These are phyloP conservation scores for Synergus gifuensis DNA, from an alignment of 2,888 invertebrate species.

Conservation along the genomic window DNA sequence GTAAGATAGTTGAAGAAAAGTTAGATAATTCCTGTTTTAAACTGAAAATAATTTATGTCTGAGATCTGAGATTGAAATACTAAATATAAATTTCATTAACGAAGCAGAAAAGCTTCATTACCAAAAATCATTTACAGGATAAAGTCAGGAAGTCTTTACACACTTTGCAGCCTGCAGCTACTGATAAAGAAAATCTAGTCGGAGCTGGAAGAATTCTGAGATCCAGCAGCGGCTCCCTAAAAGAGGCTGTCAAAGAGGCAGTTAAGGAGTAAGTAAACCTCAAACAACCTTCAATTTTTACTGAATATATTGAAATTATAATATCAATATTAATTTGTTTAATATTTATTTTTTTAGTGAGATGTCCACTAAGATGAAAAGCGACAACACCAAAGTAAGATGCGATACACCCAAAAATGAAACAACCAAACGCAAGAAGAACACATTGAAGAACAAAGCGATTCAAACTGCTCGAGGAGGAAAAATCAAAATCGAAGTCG, in stretches of 20 bases:
- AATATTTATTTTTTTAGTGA: slow-evolving; percentile 66
- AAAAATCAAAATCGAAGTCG: slow-evolving; percentile 80
- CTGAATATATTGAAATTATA: not conserved
- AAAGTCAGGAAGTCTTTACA: slow-evolving; percentile 83
- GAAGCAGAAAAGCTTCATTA: slow-evolving; percentile 21
- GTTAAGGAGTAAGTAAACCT: slow-evolving; percentile 59
- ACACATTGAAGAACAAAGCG: slow-evolving; percentile 78
- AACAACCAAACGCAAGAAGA: slow-evolving; percentile 70
- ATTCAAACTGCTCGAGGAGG: slow-evolving; percentile 80
- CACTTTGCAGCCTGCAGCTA: slow-evolving; percentile 85
- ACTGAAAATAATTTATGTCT: not conserved
- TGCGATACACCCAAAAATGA: slow-evolving; percentile 58
- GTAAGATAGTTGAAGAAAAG: too few relatives aligned
- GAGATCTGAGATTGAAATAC: not conserved
- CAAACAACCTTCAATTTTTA: not conserved
- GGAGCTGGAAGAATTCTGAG: slow-evolving; percentile 81
- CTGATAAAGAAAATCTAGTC: slow-evolving; percentile 86
- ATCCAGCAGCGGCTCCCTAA: slow-evolving; percentile 53
- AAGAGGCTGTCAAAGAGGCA: slow-evolving; percentile 56
- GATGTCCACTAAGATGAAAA: slow-evolving; percentile 67
- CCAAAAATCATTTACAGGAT: slow-evolving; percentile 52
- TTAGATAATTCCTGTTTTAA: not conserved
- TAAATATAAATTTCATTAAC: not conserved
- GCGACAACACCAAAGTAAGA: slow-evolving; percentile 45
- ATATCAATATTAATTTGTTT: not conserved